Evolutionary conservation across 2,888 invertebrate genomes (phyloP), one percentile per base, ranked within the genome.

Genomic region (Lycocerus yunnanus): DNA sequence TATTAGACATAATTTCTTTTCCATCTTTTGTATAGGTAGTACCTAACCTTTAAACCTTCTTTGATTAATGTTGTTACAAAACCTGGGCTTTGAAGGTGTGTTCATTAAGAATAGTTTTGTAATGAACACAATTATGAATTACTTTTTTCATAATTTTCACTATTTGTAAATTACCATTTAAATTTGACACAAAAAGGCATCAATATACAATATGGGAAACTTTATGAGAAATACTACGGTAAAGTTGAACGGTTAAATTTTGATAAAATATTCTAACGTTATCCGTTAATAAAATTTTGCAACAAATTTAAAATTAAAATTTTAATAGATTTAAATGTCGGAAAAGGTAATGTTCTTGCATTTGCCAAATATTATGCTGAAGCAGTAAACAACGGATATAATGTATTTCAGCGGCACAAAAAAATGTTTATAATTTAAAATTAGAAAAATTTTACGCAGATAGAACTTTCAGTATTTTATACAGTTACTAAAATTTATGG

Each of bases 1-100:
- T 63, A 73, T 75, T 77, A 78, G 79, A 77, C 79, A 79, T 79
- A 79, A 78, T 77, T 78, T 75, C 78, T 79, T 75, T 65, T 72
- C 73, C 71, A 74, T 75, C 69, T 75, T 75, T 43, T 43, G 43
- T 43, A 43, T 43, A 43, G 43, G 43, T 43, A 43, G 43, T 43
- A n/a, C 43, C 43, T 78, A 74, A 74, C 78, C 78, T 78, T 78
- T 75, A 71, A 70, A 73, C 72, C 72, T 71, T 79, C 75, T 75
- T 72, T 77, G 75, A 77, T 75, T 76, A 76, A 78, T 78, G 69
- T 65, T 69, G 72, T 78, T 77, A 70, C 60, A 74, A 78, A 77
- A 77, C 68, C 71, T 58, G 60, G 58, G 69, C 66, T 66, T 69
- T 18, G 20, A 58, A 66, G 69, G 69, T 67, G 69, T 61, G 66